Evolutionary conservation across 2,888 invertebrate species (phyloP).

Genomic region (Scotopteryx bipunctaria): DNA sequence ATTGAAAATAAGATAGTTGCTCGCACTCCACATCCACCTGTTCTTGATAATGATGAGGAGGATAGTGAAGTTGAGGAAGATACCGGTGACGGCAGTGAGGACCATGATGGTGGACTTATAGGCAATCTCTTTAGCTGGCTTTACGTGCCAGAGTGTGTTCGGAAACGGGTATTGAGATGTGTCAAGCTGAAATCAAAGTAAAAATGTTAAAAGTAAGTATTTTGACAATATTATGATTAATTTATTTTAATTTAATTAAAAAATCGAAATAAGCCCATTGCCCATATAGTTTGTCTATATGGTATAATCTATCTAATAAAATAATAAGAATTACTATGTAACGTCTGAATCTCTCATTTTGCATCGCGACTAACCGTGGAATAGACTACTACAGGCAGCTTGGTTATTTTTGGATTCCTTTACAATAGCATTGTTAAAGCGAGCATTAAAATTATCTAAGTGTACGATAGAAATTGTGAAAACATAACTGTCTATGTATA

Average conservation of each 20-base stretch:
- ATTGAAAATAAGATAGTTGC: conserved; percentile 89
- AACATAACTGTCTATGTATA: too few species aligned
- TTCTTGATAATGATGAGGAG: conserved; percentile 85
- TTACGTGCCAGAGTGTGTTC: conserved; percentile 86
- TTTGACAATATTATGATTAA: not conserved
- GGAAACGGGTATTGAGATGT: conserved; percentile 80
- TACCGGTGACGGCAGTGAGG: conserved; percentile 85
- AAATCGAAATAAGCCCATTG: too few species aligned
- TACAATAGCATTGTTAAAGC: too few species aligned
- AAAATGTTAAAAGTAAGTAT: conserved; percentile 33
- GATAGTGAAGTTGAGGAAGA: conserved; percentile 86
- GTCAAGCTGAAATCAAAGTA: conserved; percentile 69
- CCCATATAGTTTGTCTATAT: too few species aligned
- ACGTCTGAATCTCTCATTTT: too few species aligned
- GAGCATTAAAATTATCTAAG: too few species aligned
- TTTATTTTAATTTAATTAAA: too few species aligned
- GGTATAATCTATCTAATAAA: too few species aligned
- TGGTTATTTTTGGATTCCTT: too few species aligned
- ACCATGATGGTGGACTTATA: conserved; percentile 84
- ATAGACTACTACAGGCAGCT: too few species aligned
- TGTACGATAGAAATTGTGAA: not conserved
- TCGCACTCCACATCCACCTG: conserved; percentile 86
- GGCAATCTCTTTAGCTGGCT: conserved; percentile 83
- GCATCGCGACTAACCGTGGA: too few species aligned
- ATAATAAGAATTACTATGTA: too few species aligned